These are phyloP conservation scores for Diphyllodes magnificus DNA, from an alignment of 2,113 vertebrate species.

Conservation along the genomic window DNA sequence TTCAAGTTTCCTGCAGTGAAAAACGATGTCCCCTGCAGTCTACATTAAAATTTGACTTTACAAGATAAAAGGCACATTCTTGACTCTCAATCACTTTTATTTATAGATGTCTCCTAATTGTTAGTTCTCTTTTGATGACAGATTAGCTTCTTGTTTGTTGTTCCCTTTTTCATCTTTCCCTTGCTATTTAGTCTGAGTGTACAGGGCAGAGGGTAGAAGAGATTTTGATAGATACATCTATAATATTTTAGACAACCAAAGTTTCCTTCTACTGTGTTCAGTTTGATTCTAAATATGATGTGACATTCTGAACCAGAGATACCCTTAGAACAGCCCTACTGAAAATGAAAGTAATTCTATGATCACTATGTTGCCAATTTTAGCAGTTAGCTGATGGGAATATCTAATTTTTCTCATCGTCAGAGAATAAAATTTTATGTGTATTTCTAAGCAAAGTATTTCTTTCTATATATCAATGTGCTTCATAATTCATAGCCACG, in stretches of 20 bases:
- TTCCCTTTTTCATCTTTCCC: background rate
- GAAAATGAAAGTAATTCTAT: background rate
- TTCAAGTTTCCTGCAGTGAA: background rate
- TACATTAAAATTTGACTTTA: background rate
- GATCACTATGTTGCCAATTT: background rate
- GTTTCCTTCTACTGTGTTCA: background rate
- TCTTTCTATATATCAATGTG: background rate
- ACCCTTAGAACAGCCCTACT: background rate
- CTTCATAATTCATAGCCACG: background rate
- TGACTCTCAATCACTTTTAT: background rate
- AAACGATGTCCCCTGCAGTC: accelerated
- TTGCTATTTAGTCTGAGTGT: background rate
- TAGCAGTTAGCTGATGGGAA: background rate
- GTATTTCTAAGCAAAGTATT: background rate
- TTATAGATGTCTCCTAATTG: background rate
- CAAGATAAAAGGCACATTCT: background rate
- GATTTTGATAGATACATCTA: background rate
- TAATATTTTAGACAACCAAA: background rate
- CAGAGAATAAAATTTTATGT: background rate
- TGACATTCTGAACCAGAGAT: background rate
- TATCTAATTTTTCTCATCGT: background rate
- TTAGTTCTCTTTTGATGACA: background rate
- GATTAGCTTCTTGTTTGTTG: background rate
- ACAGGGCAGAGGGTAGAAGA: background rate
- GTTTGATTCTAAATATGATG: background rate